Percentiles rank a stretch among this genome's conserved stretches.
Evolutionary conservation across 1,140 invertebrate species (phyloP).

Genomic region (Drosophila melanica): DNA sequence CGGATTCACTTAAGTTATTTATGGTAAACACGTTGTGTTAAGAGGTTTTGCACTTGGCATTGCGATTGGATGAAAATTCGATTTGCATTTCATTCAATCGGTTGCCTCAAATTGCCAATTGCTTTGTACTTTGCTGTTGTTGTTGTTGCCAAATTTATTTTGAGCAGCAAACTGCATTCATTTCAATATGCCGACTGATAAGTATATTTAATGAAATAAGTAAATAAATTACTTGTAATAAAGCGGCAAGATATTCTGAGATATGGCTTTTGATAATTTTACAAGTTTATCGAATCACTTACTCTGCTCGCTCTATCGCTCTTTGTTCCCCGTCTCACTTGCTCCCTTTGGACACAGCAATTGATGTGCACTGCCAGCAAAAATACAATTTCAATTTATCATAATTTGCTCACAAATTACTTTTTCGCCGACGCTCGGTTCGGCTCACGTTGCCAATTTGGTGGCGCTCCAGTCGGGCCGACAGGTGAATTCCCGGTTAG

Average conservation of each 20-base stretch:
- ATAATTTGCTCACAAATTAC: conserved; percentile 77
- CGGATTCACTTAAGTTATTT: conserved; percentile 58
- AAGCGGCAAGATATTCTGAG: background rate
- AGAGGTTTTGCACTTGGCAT: conserved; percentile 35
- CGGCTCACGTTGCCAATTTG: conserved; percentile 74
- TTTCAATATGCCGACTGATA: conserved; percentile 4
- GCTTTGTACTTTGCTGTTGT: background rate
- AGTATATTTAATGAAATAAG: background rate
- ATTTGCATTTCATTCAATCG: conserved; percentile 49
- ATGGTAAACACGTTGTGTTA: conserved; percentile 50
- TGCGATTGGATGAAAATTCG: conserved; percentile 22
- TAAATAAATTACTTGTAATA: conserved; percentile 11
- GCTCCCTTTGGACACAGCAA: conserved; percentile 21
- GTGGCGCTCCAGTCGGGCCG: conserved; percentile 1
- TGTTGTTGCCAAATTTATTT: conserved; percentile 6
- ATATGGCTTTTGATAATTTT: no score
- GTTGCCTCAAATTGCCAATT: conserved; percentile 33
- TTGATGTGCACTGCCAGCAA: conserved; percentile 35
- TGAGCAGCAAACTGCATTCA: conserved; percentile 12
- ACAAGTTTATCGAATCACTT: background rate
- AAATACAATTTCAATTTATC: conserved; percentile 69
- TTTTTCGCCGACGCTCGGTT: conserved; percentile 47
- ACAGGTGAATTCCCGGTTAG: conserved; percentile 24
- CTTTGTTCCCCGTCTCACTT: background rate
- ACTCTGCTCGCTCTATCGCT: background rate